Evolutionary conservation across 30 jellyfish, hydroid and myxozoan genomes (phyloP), one percentile per base, ranked within the genome.

Genomic region (Pseudorhiza aurosa): DNA sequence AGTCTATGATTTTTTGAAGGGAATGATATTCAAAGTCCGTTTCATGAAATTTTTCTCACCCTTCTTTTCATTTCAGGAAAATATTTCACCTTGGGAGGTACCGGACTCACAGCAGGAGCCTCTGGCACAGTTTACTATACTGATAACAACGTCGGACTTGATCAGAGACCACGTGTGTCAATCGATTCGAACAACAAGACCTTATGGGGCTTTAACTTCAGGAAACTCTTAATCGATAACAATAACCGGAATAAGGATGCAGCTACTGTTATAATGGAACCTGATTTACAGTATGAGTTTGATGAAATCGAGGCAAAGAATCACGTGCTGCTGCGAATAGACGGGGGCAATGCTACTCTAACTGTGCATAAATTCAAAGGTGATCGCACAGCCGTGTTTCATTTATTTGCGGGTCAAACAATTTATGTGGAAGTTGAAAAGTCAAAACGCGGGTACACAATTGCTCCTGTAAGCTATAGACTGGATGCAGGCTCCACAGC

Each of bases 391-490:
- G 92, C 85, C 3, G 32, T 81, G 72, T 56, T 65, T 37, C 85
- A 81, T 30, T 40, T 81, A 14, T 50, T 45, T 19, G 0, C 59
- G 1, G 85, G 85, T 26, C 92, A 81, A 50, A 55, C 35, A 22
- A 68, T 81, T 67, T 81, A 21, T 51, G 92, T 81, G 0, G 92
- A 81, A 63, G 82, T 81, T 27, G 85, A 45, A 0, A 85, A 81
- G 32, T 65, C 92, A 6, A 24, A 8, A 4, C 77, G 92, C 1
- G 92, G 92, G 21, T 81, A 49, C 50, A 81, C 92, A 0, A 68
- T 81, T 18, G 92, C 92, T 4, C 85, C 92, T 2, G 92, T 81
- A 43, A 81, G 92, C 36, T 81, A 81, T 39, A 81, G 42, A 79
- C 35, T 68, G 17, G 92, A 67, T 35, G 72, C 85, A 4, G 85